Conservation (phyloP, 2,888 invertebrate genomes). For the Dorcus hopei region DNA sequence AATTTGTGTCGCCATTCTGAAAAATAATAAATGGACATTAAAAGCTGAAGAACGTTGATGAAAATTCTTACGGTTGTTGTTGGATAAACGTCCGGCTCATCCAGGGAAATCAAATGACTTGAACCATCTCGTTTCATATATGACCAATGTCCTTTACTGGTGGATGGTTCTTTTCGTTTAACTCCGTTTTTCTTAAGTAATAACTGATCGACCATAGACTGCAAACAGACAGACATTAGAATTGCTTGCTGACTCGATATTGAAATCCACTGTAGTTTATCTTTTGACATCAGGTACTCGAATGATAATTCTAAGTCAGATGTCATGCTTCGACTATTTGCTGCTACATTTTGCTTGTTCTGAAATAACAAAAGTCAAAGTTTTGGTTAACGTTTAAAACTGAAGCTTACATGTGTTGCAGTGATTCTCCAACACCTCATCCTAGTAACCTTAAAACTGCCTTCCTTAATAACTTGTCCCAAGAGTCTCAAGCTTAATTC, state of each 20-base stretch:
- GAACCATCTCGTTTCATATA: conserved; percentile 74
- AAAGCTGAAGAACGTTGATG: too few species aligned
- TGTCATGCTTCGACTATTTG: conserved; percentile 33
- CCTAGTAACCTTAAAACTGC: conserved; percentile 87
- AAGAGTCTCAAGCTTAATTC: conserved; percentile 75
- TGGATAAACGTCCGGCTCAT: conserved; percentile 36
- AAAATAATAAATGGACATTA: too few species aligned
- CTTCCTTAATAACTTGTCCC: conserved; percentile 68
- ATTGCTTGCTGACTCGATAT: conserved; percentile 89
- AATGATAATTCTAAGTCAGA: conserved; percentile 82
- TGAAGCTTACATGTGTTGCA: conserved; percentile 67
- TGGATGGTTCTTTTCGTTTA: conserved; percentile 42
- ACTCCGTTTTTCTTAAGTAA: conserved; percentile 68
- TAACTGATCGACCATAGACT: conserved; percentile 94
- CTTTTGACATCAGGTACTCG: conserved; percentile 90
- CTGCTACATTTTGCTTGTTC: conserved; percentile 36
- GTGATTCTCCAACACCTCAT: conserved; percentile 98
- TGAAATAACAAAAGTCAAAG: conserved; percentile 15
- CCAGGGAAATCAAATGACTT: conserved; percentile 59
- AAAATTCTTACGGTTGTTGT: conserved; percentile 4
- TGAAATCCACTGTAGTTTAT: conserved; percentile 91
- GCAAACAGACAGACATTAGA: conserved; percentile 91
- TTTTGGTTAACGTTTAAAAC: not conserved
- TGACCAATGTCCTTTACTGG: conserved; percentile 58
- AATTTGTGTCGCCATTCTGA: conserved; percentile 58